phyloP scores from a whole-genome alignment of 2,113 vertebrate genomes.

The Carettochelys insculpta region DNA sequence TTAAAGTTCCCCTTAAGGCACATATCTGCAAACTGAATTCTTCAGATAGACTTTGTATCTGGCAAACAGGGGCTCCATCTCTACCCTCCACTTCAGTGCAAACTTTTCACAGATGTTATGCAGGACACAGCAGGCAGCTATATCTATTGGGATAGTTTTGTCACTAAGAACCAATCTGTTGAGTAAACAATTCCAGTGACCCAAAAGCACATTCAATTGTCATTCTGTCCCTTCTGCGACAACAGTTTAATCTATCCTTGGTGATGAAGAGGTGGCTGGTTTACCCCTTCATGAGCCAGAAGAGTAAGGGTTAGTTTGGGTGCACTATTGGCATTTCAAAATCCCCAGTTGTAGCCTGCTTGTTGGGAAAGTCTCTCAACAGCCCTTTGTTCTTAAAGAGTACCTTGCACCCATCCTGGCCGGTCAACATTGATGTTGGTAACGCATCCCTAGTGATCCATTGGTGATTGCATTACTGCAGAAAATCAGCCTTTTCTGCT shows the following conservation, averaged over 20 bases:
- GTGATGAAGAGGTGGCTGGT: neutral
- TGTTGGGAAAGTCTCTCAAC: neutral
- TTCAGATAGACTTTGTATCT: neutral
- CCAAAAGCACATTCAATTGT: neutral
- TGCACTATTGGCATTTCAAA: neutral
- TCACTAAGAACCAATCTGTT: neutral
- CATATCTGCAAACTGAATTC: neutral
- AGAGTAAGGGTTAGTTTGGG: neutral
- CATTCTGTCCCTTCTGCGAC: neutral
- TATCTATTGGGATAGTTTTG: neutral
- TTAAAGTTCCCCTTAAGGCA: neutral
- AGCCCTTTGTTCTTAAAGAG: neutral
- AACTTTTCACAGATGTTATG: neutral
- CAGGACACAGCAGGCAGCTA: neutral
- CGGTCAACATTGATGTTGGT: neutral
- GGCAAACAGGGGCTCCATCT: neutral
- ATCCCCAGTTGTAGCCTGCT: neutral
- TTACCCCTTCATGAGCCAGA: neutral
- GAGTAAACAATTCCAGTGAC: neutral
- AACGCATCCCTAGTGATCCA: neutral
- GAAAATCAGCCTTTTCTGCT: neutral
- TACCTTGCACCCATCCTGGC: neutral
- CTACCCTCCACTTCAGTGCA: neutral
- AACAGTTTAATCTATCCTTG: neutral
- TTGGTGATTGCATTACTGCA: neutral